phyloP scores from a whole-genome alignment of 2,888 invertebrate species.

The Alloplasta piceator region DNA sequence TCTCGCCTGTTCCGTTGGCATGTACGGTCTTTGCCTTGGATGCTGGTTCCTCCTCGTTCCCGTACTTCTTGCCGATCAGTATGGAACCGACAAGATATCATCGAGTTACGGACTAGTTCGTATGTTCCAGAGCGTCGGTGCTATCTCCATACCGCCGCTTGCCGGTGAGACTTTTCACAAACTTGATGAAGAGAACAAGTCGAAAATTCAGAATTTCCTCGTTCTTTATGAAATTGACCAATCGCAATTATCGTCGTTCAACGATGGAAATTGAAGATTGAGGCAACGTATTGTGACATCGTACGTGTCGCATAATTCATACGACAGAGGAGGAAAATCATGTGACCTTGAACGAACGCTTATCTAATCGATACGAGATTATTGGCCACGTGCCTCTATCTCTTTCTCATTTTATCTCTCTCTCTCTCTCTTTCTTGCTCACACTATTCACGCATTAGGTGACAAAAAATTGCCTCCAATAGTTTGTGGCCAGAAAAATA shows the following conservation, averaged over 20 bases:
- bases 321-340: constrained; percentile 18
- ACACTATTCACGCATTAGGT: too few species aligned
- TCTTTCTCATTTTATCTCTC: neutral
- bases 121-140: constrained; percentile 91
- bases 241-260: too few species aligned
- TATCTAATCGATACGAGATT: constrained; percentile 59
- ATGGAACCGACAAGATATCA: constrained; percentile 90
- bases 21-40: constrained; percentile 89
- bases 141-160: constrained; percentile 89
- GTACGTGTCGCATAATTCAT: constrained; percentile 10
- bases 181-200: neutral
- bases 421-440: too few species aligned
- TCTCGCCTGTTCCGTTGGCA: constrained; percentile 87
- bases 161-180: constrained; percentile 84
- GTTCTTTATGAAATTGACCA: too few species aligned
- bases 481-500: too few species aligned
- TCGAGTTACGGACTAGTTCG: constrained; percentile 90
- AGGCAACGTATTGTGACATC: neutral
- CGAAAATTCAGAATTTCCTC: too few species aligned
- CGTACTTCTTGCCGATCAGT: constrained; percentile 89
- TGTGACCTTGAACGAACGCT: constrained; percentile 45
- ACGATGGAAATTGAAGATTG: neutral
- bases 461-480: too few species aligned
- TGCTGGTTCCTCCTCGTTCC: constrained; percentile 91
- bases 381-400: constrained; percentile 49